These are phyloP conservation scores for Stenotaenia linearis DNA, from an alignment of 2,888 invertebrate species.

Conservation along the genomic window DNA sequence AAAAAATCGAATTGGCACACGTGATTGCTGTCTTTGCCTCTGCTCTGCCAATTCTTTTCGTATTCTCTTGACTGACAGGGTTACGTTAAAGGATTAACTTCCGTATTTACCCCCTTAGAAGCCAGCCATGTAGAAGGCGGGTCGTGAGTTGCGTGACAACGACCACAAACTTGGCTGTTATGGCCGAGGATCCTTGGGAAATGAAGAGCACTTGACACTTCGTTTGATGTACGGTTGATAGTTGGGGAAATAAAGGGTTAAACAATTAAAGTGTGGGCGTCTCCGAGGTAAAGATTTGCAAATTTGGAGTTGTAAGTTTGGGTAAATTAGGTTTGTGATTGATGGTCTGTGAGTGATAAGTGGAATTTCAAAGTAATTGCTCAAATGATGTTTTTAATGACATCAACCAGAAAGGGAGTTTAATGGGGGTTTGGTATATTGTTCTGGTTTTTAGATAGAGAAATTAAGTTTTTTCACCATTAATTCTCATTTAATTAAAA, in stretches of 20 bases:
- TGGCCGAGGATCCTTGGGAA: not conserved
- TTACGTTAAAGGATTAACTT: not conserved
- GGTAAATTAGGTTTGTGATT: no score
- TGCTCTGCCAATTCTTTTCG: not conserved
- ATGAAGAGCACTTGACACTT: not conserved
- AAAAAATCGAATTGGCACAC: not conserved
- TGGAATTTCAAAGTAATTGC: no score
- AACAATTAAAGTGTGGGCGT: not conserved
- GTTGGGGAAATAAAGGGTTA: not conserved
- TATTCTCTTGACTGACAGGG: not conserved
- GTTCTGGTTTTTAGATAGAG: no score
- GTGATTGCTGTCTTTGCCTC: not conserved
- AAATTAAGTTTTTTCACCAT: no score
- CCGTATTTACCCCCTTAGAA: not conserved
- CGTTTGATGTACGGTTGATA: not conserved
- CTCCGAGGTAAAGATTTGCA: no score
- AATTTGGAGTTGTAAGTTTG: no score
- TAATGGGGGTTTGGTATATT: no score
- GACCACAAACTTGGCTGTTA: not conserved
- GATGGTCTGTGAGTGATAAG: no score
- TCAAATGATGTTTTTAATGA: no score
- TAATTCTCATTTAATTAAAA: no score
- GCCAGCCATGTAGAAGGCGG: not conserved
- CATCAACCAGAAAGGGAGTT: no score
- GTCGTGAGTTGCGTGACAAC: constrained; percentile 16